Evolutionary conservation across 2,888 invertebrate species (phyloP), one percentile per base, ranked within the genome.

Genomic region (Cosmopolites sordidus): DNA sequence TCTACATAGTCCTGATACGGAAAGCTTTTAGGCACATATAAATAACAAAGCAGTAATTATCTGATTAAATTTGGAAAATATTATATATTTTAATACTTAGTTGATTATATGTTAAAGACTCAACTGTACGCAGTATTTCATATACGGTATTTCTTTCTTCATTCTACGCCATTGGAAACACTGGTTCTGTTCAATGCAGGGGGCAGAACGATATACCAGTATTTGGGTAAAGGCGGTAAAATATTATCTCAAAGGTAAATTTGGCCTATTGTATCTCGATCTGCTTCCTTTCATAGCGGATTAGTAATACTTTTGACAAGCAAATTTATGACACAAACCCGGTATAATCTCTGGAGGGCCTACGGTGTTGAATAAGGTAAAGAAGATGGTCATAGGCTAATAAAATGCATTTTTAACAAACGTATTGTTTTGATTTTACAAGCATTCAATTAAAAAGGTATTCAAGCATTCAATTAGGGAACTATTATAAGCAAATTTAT

Each of bases 201-300:
- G 50, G 55, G 55, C 43, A 46, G 55, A 47, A 46, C 30, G 49
- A 29, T 46, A 45, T 27, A 39, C 44, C 42, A 17, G 11, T 49
- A 43, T 54, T 54, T 54, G 43, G 46, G 39, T 50, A 51, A 43
- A 9, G 43, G 47, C 55, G 55, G 55, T 47, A 47, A 72, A 73
- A 72, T 71, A 72, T 73, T 73, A 71, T 69, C 72, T 69, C 69
- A 72, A 72, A 72, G 70, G 69, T 62, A 63, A 65, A 64, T 64
- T 66, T 64, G 62, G 61, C 44, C 61, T 58, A 64, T 70, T 69
- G 69, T 69, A 22, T 14, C 42, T 8, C 39, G 43, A 40, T 37
- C 43, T 41, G 51, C 49, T 65, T 68, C 69, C 67, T 67, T 69
- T 67, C 66, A 67, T 52, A 51, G 50, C 58, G 68, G 70, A 69